These are phyloP conservation scores for Danaus melanippus DNA, from an alignment of 1,140 invertebrate genomes.

Conservation along the genomic window DNA sequence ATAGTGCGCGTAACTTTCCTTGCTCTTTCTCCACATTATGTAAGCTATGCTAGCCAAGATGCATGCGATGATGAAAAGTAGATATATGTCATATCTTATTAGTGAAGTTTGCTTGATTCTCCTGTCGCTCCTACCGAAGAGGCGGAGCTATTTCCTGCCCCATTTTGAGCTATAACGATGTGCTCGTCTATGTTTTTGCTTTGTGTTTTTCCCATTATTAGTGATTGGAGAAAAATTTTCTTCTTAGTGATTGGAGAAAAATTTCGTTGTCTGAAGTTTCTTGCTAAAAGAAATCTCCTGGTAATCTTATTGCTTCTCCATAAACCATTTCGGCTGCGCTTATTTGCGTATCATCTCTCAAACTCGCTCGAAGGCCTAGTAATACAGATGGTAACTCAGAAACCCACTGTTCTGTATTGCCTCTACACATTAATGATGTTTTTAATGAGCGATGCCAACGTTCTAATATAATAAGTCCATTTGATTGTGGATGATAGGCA, in stretches of 20 bases:
- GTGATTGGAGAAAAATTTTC: slow-evolving; percentile 15
- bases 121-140: no score
- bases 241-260: slow-evolving; percentile 2
- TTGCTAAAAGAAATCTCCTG: slow-evolving; percentile 8
- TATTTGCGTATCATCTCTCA: slow-evolving; percentile 10
- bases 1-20: no score
- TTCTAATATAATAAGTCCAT: slow-evolving; percentile 39
- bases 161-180: no score
- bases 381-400: slow-evolving; percentile 13
- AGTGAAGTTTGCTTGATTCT: no score
- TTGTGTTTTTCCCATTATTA: no score
- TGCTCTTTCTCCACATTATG: no score
- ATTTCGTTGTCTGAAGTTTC: slow-evolving; percentile 1
- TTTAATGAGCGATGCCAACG: slow-evolving; percentile 30
- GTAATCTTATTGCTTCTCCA: slow-evolving; percentile 9
- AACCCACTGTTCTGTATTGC: slow-evolving; percentile 6
- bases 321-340: slow-evolving; percentile 15
- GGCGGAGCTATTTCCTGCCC: no score
- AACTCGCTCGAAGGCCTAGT: slow-evolving; percentile 4
- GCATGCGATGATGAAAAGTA: no score
- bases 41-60: no score
- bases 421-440: slow-evolving; percentile 7
- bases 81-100: no score
- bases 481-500: slow-evolving; percentile 37
- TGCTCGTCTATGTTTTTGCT: no score